Base-by-base conservation (phyloP, 2,797 vertebrate genomes). In the Meda fulgida region DNA sequence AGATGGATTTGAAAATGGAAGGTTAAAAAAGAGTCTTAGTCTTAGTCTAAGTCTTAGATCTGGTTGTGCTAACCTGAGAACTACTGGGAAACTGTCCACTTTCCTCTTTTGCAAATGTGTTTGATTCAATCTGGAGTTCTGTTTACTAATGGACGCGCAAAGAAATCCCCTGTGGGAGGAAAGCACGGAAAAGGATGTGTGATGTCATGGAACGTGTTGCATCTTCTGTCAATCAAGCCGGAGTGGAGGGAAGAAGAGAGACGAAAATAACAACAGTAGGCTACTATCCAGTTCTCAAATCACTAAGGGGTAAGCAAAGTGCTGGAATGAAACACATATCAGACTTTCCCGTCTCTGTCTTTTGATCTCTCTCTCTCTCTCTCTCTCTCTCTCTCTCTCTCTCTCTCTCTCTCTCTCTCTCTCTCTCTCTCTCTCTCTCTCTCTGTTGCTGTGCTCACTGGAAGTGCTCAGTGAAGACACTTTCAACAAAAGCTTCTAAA, bases 401-500 rank as follows among this genome's bases (percentile, higher is more conserved):
- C 43, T 79, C 53, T 82, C 53, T 78, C 11, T 69, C 81, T 78
- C 43, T 79, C 53, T 83, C 13, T 69, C 81, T n/a, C n/a, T 86
- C 73, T 53, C 34, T 46, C 66, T 70, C 11, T 69, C 77, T 78
- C 34, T 79, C 43, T 79, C 53, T 82, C 7, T 69, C 81, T 78
- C 43, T 79, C 53, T 83, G 46, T 31, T 31, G 72, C 69, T 14
- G 9, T 77, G 71, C 83, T 76, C 69, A 34, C 31, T 71, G 76
- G 58, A 73, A 84, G 36, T 71, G 72, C 67, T 80, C 63, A 48
- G 71, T 69, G 80, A 80, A 86, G 85, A 91, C 87, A 89, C 88
- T 91, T 89, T 92, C 90, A 90, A 93, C 90, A 93, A 91, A 90
- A 89, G 87, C 85, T 85, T 19, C 91, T 94, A 87, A 95, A 95